phyloP scores from a whole-genome alignment of 2,797 vertebrate species.

The Manis javanica region DNA sequence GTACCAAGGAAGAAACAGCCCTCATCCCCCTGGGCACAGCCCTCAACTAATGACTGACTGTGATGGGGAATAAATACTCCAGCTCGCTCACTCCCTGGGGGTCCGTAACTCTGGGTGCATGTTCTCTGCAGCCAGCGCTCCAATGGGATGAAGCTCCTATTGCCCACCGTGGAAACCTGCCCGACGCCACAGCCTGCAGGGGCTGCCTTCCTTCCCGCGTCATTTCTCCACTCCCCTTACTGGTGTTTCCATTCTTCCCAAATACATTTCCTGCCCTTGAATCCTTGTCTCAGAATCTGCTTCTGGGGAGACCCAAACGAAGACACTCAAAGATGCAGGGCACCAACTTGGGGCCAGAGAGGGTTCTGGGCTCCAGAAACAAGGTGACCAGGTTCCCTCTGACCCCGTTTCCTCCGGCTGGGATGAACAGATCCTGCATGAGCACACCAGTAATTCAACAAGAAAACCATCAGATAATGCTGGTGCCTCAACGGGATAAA shows the following conservation, averaged over 20 bases:
- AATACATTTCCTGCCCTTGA: not conserved
- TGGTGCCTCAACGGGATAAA: not conserved
- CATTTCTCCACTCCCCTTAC: too few species aligned
- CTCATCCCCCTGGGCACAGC: too few species aligned
- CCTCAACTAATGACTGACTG: not conserved
- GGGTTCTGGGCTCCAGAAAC: not conserved
- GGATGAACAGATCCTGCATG: not conserved
- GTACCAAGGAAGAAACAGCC: not conserved
- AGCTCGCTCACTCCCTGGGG: not conserved
- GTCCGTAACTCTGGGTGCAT: not conserved
- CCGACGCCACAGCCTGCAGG: fast-evolving
- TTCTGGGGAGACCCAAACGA: not conserved
- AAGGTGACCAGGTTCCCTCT: not conserved
- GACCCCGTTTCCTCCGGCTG: not conserved
- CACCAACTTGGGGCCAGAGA: not conserved
- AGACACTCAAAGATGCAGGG: not conserved
- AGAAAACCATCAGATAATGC: not conserved
- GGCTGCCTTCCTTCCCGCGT: not conserved
- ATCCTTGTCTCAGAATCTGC: not conserved
- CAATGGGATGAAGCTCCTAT: not conserved
- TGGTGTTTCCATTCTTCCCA: not conserved
- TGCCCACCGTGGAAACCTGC: not conserved
- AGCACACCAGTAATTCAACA: not conserved
- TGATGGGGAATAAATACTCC: too few species aligned
- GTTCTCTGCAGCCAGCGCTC: not conserved